Evolutionary conservation across 2,113 vertebrate species (phyloP), one percentile per base, ranked within the genome.

Genomic region (Megaleporinus macrocephalus): DNA sequence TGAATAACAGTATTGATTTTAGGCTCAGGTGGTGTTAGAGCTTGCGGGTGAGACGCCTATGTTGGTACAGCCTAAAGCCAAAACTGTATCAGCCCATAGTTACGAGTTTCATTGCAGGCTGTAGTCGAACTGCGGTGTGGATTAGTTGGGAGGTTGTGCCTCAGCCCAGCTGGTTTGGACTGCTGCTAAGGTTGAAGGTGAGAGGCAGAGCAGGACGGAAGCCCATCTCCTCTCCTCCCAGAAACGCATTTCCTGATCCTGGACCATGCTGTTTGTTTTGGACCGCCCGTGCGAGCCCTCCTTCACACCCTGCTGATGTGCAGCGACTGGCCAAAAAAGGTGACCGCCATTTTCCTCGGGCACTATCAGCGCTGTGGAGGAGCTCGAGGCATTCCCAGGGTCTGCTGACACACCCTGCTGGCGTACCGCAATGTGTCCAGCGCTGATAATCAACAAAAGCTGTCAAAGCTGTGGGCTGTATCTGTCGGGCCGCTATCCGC

Each of bases 291-390:
- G 44, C 12, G 20, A 47, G 69, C 79, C 29, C 55, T 65, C 49
- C n/a, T 78, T 53, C 78, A 62, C 73, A 73, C 41, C 73, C 71
- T 44, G 30, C 57, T 13, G 2, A 70, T 57, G 24, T 20, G 16
- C 49, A 29, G 30, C 16, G 22, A 76, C 65, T 72, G 59, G 33
- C 62, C 47, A 69, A 68, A 59, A 68, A 69, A 76, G 55, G 68
- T 83, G 83, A 83, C 55, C 16, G 80, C 44, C 22, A 9, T 80
- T 85, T 87, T 83, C 80, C 73, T 53, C 24, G 63, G n/a, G 41
- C 81, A 18, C 86, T 89, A 88, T 90, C 88, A 85, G 84, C 71
- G 84, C 89, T 86, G 84, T 87, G 53, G 61, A 49, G 41, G 41
- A 49, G 10, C 33, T 62, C 55, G 12, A 59, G 33, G 44, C 44